Percentiles rank a stretch among this genome's conserved stretches.
phyloP scores from a whole-genome alignment of 2,888 invertebrate species.

The Zaprionus lineosus region DNA sequence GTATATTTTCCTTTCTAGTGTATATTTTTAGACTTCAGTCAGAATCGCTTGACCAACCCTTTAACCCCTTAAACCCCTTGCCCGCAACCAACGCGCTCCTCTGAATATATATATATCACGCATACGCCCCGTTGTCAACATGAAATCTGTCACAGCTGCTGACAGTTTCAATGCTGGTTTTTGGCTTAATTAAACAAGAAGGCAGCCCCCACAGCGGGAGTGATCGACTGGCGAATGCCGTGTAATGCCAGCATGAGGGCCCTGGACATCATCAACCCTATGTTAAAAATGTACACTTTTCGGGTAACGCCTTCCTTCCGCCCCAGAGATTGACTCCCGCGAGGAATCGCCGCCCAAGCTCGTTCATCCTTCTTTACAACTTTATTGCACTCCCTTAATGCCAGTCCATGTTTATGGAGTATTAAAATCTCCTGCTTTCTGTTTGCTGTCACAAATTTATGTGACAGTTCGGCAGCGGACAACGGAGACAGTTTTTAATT shows the following conservation, averaged over 20 bases:
- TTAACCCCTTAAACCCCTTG: no score
- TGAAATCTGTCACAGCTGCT: conserved; percentile 43
- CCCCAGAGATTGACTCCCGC: no score
- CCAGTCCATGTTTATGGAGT: conserved; percentile 21
- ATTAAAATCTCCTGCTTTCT: conserved; percentile 31
- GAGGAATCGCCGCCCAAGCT: background rate
- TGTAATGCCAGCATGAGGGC: no score
- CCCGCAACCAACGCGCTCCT: no score
- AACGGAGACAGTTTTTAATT: conserved; percentile 38
- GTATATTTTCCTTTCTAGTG: no score
- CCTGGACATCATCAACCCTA: no score
- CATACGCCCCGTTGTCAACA: conserved; percentile 31
- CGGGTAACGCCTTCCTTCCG: no score
- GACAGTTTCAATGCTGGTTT: conserved; percentile 40
- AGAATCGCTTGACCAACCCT: no score
- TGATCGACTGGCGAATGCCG: conserved; percentile 12
- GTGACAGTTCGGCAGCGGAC: conserved; percentile 28
- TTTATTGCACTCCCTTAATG: background rate
- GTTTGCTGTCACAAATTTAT: conserved; percentile 38
- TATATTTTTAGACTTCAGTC: no score
- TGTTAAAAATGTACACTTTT: no score
- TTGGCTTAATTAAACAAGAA: conserved; percentile 63
- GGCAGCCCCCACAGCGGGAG: no score
- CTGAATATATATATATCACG: conserved; percentile 20
- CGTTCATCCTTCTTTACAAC: background rate